phyloP scores from a whole-genome alignment of 2,888 invertebrate genomes.

The Mimumesa dahlbomi region DNA sequence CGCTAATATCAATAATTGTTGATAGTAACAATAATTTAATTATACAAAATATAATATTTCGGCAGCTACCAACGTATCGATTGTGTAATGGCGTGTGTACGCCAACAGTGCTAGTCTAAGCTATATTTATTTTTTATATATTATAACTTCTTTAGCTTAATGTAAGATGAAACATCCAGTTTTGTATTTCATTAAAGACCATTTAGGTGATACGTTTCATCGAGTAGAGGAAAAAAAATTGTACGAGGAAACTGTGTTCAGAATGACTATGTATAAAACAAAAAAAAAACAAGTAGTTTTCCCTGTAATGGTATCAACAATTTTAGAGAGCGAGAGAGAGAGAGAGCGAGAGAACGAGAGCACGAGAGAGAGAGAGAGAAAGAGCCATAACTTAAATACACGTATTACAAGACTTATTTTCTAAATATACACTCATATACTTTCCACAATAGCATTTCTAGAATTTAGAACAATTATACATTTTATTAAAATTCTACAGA shows the following conservation, averaged over 20 bases:
- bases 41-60: constrained; percentile 70
- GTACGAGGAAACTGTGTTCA: constrained; percentile 47
- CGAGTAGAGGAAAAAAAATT: constrained; percentile 43
- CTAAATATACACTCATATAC: neutral
- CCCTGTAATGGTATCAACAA: constrained; percentile 5
- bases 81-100: constrained; percentile 71
- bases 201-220: constrained; percentile 48
- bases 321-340: too few species aligned
- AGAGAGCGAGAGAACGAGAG: too few species aligned
- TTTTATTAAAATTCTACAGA: constrained; percentile 8
- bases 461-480: neutral
- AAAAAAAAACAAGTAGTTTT: too few species aligned
- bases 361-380: too few species aligned
- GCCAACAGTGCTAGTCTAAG: constrained; percentile 79
- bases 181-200: constrained; percentile 59
- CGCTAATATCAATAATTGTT: constrained; percentile 70
- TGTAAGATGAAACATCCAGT: constrained; percentile 54
- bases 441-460: too few species aligned
- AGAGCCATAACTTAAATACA: constrained; percentile 10
- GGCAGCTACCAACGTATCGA: constrained; percentile 73
- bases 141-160: constrained; percentile 68
- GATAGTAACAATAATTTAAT: constrained; percentile 71
- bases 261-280: constrained; percentile 37
- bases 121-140: constrained; percentile 78
- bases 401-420: constrained; percentile 1